Evolutionary conservation across 1,140 invertebrate species (phyloP).

Genomic region (Brachionus koreanus): DNA sequence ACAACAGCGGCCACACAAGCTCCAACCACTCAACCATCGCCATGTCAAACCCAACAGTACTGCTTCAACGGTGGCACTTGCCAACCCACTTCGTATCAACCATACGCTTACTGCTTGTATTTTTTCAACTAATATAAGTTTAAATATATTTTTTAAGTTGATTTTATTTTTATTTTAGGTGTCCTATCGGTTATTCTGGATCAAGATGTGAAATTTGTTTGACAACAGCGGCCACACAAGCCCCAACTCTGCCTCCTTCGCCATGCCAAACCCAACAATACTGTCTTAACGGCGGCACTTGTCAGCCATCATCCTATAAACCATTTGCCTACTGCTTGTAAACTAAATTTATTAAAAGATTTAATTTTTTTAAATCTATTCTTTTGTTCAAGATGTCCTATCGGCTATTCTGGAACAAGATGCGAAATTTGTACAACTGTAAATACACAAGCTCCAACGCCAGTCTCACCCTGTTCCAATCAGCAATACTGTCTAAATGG

Average conservation of each 20-base stretch:
- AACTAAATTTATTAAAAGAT: neutral
- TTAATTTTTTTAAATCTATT: too few relatives aligned
- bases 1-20: neutral
- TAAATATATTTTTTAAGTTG: too few relatives aligned
- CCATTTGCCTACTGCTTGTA: constrained; percentile 22
- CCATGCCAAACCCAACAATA: constrained; percentile 17
- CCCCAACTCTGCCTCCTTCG: neutral
- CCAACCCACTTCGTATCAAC: neutral
- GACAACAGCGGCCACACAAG: neutral
- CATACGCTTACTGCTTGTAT: constrained; percentile 12
- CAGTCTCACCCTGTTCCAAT: neutral
- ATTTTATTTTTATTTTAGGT: neutral
- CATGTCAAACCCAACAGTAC: constrained; percentile 31
- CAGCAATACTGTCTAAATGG: constrained; percentile 31
- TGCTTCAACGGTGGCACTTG: constrained; percentile 14
- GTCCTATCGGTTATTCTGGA: neutral
- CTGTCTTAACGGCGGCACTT: constrained; percentile 15
- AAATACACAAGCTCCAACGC: constrained; percentile 10
- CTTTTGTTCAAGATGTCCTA: constrained; percentile 35
- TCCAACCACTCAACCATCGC: neutral
- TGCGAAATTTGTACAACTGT: neutral
- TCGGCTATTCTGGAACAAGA: neutral
- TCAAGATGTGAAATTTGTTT: neutral
- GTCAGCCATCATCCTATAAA: neutral
- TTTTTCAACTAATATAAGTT: neutral